Evolutionary conservation across 1,140 invertebrate genomes (phyloP).

Genomic region (Achroia grisella): DNA sequence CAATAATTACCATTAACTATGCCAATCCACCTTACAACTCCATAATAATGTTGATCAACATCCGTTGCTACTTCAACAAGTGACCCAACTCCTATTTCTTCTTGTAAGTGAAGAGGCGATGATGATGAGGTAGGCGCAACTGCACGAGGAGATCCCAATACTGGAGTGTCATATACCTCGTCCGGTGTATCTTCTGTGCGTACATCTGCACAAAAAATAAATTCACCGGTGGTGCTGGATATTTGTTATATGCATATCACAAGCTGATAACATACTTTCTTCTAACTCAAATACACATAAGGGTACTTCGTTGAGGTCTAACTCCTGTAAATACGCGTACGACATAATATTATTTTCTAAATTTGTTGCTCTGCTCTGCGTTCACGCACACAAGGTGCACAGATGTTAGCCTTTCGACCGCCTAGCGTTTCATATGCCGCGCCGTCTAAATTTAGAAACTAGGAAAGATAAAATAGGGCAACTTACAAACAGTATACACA

Average conservation of each 20-base stretch:
- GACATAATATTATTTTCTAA: constrained; percentile 31
- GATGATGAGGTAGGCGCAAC: constrained; percentile 18
- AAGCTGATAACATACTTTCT: constrained; percentile 31
- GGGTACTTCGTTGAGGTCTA: constrained; percentile 58
- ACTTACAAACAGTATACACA: constrained; percentile 9
- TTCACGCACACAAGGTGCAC: constrained; percentile 6
- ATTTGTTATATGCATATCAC: not conserved
- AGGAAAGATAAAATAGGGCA: constrained; percentile 47
- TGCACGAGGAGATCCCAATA: constrained; percentile 41
- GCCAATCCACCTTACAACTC: constrained; percentile 93
- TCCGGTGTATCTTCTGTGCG: constrained; percentile 36
- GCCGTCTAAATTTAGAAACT: constrained; percentile 58
- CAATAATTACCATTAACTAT: constrained; percentile 74
- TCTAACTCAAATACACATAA: constrained; percentile 59
- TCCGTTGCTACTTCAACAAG: constrained; percentile 82
- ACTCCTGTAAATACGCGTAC: constrained; percentile 42
- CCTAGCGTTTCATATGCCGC: constrained; percentile 23
- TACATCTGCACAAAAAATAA: constrained; percentile 33
- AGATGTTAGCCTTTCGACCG: constrained; percentile 18
- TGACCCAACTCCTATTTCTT: constrained; percentile 81
- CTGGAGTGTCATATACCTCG: constrained; percentile 55
- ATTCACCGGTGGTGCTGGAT: not conserved
- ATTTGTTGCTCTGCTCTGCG: constrained; percentile 5
- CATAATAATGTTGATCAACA: constrained; percentile 78
- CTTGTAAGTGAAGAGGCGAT: constrained; percentile 35